phyloP scores from a whole-genome alignment of 2,113 vertebrate species.

The Myrmophylax atrothorax region DNA sequence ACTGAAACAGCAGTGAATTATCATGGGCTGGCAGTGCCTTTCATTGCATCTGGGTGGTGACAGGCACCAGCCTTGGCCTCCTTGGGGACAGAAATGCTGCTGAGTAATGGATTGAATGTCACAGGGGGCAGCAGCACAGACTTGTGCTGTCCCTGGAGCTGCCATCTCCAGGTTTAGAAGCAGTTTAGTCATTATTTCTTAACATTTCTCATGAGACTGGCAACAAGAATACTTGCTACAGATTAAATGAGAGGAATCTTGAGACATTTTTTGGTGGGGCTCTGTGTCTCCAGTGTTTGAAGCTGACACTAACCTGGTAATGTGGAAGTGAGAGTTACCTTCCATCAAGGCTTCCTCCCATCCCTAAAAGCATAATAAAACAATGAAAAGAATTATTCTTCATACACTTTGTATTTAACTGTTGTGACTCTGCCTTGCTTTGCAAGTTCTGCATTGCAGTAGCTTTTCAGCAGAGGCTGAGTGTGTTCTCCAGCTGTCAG shows the following conservation, averaged over 20 bases:
- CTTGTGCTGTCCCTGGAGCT: neutral
- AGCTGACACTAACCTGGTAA: neutral
- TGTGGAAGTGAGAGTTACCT: neutral
- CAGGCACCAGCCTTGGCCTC: neutral
- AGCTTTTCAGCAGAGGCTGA: neutral
- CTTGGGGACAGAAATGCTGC: neutral
- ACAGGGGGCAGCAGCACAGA: rapidly evolving
- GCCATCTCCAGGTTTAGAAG: neutral
- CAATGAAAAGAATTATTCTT: neutral
- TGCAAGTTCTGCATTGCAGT: constrained; percentile 14
- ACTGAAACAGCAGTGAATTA: neutral
- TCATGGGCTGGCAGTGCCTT: neutral
- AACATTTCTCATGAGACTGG: neutral
- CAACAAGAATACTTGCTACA: neutral
- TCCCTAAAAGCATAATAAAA: neutral
- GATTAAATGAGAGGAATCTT: neutral
- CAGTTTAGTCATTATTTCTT: neutral
- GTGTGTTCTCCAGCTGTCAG: neutral
- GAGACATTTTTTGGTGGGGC: neutral
- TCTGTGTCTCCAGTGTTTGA: neutral
- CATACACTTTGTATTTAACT: neutral
- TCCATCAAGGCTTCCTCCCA: neutral
- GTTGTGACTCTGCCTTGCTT: neutral
- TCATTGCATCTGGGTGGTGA: neutral
- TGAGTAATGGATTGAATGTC: neutral